Conservation (phyloP, 2,888 invertebrate species). For the Teinopalpus imperialis region DNA sequence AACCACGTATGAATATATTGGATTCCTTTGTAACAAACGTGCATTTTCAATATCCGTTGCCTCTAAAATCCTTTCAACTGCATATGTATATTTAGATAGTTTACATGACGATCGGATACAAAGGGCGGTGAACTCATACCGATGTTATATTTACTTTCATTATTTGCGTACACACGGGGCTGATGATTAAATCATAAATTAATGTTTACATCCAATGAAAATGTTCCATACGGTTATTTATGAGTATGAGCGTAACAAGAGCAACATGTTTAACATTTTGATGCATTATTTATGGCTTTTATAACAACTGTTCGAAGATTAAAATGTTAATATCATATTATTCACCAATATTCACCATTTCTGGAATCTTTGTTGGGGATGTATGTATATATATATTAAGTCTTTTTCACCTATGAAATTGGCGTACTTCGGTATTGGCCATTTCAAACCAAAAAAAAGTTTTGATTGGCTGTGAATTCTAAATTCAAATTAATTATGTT, state of each 20-base stretch:
- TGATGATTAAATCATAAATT: conserved; percentile 28
- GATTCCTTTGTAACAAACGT: conserved; percentile 3
- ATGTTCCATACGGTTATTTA: conserved; percentile 25
- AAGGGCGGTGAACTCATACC: conserved; percentile 7
- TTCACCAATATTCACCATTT: too few species aligned
- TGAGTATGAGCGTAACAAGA: conserved; percentile 13
- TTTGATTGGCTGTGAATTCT: too few species aligned
- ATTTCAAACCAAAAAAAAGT: too few species aligned
- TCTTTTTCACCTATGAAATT: too few species aligned
- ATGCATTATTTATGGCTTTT: conserved; percentile 19
- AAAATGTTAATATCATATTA: too few species aligned
- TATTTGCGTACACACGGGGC: conserved; percentile 21
- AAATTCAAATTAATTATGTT: too few species aligned
- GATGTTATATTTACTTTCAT: conserved; percentile 21
- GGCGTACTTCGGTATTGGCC: too few species aligned
- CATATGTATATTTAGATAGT: conserved; percentile 8
- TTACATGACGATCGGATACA: not conserved
- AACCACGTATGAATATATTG: not conserved
- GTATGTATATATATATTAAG: too few species aligned
- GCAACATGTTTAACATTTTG: conserved; percentile 23
- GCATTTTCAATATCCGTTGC: conserved; percentile 6
- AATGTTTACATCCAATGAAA: conserved; percentile 25
- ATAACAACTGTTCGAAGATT: conserved; percentile 6
- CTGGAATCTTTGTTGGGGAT: too few species aligned
- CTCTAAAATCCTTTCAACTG: conserved; percentile 1